Base-by-base conservation (phyloP, 2,888 invertebrate species). In the Blastobasis adustella region DNA sequence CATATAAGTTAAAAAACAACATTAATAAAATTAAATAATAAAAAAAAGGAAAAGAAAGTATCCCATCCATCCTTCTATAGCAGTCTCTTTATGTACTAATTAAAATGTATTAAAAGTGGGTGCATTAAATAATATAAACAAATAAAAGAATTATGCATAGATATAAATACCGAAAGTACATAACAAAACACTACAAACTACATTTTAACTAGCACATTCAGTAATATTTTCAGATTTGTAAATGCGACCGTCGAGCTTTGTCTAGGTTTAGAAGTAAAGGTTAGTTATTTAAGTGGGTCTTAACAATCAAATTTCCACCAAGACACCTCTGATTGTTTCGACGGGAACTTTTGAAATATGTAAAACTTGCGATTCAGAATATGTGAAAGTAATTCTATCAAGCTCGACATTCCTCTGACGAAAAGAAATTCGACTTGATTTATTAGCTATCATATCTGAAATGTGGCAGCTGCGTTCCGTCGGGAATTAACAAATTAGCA, bases 141-240 rank as follows among this genome's bases (percentile, higher is more conserved):
- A 56, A 66, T 62, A 69, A 63, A 56, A 71, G 58, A 58, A 69
- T 62, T 62, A 73, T 63, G 67, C 67, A 72, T 69, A 73, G 43
- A 77, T 71, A 71, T 56, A 66, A 59, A 59, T 58, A 62, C 51
- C 56, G 58, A 53, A 62, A 52, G 63, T 50, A 62, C 54, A 60
- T 47, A 54, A 55, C 38, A 64, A 57, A 67, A 62, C 63, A 70
- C 74, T 75, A 79, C 63, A 58, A 56, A 67, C 79, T 79, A 83
- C 82, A 82, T 79, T 82, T 82, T 74, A 81, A 83, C 79, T 81
- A 81, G 81, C 81, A 83, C 80, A 82, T 79, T 77, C 73, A 67
- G 80, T 82, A 82, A 81, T 71, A 82, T 81, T 82, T 83, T 82
- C 82, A 82, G 82, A 83, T 82, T 76, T 69, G 54, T 50, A 41